Base-by-base conservation (phyloP, 1,140 invertebrate genomes). In the Conus ventricosus region DNA sequence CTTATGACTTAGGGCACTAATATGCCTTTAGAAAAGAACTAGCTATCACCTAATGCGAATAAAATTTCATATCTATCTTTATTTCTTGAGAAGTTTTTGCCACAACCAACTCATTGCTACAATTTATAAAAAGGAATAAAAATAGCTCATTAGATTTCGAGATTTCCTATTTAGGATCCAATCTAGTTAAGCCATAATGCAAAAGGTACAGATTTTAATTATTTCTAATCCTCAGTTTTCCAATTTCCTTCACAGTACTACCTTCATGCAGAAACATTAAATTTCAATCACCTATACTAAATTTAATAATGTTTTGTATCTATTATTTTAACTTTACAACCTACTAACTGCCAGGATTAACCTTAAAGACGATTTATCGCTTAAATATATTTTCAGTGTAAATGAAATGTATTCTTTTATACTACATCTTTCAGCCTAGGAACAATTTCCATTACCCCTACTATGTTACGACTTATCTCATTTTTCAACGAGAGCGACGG, bases 391-490 rank as follows among this genome's bases (percentile, higher is more conserved):
- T 39, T 54, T 81, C 80, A 81, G 80, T 81, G 80, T 81, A 81
- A 81, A 27, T 81, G 80, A 81, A 54, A 81, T 81, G 80, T 51
- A 81, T 54, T 81, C n/a, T n/a, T 39, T 39, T 81, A 54, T 81
- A 51, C 80, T 81, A 81, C 20, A 39, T 81, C 23, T 54, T 81
- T 53, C 53, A 54, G 39, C 39, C 53, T 53, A 81, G 80, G 80
- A 27, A 51, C 95, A 96, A 94, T 96, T 97, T 97, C 96, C 96
- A 96, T 95, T 96, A 96, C 94, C 93, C 95, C 96, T 96, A 97
- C 96, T 97, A 95, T 97, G 96, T 97, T 97, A 96, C 96, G 96
- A 97, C 96, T 97, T 97, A 96, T 96, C 96, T 95, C 95, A 95
- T 94, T 95, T 96, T 95, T 95, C 95, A 95, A 94, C 95, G 95